Evolutionary conservation across 2,113 vertebrate genomes (phyloP).

Genomic region (Laticauda colubrina): DNA sequence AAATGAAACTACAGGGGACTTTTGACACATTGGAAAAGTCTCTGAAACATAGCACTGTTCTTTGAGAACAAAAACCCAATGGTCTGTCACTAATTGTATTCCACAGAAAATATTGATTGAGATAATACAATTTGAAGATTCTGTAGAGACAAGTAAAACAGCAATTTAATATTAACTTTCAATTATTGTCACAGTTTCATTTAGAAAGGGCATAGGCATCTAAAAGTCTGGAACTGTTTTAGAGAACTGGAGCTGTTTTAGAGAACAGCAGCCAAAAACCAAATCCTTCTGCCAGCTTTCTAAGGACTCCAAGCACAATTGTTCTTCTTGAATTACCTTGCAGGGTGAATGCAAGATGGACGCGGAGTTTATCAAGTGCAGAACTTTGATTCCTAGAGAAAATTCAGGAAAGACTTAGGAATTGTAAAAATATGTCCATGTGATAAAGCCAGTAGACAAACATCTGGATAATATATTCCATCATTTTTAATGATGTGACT

Average conservation of each 20-base stretch:
- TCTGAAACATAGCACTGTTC: neutral
- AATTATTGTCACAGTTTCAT: neutral
- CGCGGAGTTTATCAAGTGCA: neutral
- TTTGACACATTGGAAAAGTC: neutral
- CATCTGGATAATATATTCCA: neutral
- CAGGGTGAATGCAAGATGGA: neutral
- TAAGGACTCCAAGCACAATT: neutral
- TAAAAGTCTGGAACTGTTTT: neutral
- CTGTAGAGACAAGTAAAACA: neutral
- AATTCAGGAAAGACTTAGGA: neutral
- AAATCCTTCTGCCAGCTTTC: neutral
- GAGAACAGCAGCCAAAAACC: neutral
- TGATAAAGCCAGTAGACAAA: neutral
- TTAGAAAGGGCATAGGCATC: neutral
- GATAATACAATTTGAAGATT: neutral
- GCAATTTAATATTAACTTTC: slow-evolving; percentile 10
- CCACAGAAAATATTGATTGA: slow-evolving; percentile 12
- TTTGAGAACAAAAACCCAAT: neutral
- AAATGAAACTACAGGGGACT: neutral
- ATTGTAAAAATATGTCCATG: neutral
- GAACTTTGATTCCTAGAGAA: neutral
- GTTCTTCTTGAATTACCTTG: neutral
- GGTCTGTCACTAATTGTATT: neutral
- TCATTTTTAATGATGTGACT: neutral
- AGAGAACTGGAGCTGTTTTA: neutral